Evolutionary conservation across 2,113 vertebrate genomes (phyloP).

Genomic region (Trematomus loennbergii): DNA sequence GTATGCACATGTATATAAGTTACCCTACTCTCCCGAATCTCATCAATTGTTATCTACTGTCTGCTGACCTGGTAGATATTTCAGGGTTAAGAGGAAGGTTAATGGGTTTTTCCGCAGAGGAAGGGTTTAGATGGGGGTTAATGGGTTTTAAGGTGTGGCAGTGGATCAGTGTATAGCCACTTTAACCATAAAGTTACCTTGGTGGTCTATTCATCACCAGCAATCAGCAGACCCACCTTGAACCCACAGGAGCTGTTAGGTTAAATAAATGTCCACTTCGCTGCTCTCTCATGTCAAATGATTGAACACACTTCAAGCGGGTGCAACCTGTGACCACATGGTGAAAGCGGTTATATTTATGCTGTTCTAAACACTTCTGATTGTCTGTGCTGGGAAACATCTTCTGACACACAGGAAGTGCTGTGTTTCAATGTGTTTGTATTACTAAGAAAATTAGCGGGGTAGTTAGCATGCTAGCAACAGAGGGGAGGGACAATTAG

Average conservation of each 20-base stretch:
- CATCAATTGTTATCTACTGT: constrained; percentile 19
- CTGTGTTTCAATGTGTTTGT: no score
- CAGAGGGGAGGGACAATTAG: not conserved
- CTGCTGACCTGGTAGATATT: constrained; percentile 50
- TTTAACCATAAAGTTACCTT: constrained; percentile 57
- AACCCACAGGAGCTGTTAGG: constrained; percentile 45
- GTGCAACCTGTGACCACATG: constrained; percentile 14
- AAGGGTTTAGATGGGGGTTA: constrained; percentile 66
- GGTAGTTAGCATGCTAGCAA: not conserved
- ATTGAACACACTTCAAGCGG: not conserved
- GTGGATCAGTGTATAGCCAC: constrained; percentile 56
- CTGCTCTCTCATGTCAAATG: constrained; percentile 35
- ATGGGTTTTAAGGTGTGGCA: constrained; percentile 75
- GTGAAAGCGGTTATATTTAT: not conserved
- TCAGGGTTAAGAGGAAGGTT: constrained; percentile 64
- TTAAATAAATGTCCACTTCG: constrained; percentile 64
- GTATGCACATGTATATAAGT: not conserved
- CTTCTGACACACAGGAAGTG: not conserved
- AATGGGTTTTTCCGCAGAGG: constrained; percentile 60
- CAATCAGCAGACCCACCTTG: constrained; percentile 64
- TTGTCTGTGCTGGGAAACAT: not conserved
- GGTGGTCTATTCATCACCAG: constrained; percentile 53
- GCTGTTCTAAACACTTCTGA: not conserved
- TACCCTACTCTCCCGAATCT: constrained; percentile 5
- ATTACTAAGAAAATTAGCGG: no score